These are phyloP conservation scores for Prenolepis imparis DNA, from an alignment of 2,888 invertebrate species.

Conservation along the genomic window DNA sequence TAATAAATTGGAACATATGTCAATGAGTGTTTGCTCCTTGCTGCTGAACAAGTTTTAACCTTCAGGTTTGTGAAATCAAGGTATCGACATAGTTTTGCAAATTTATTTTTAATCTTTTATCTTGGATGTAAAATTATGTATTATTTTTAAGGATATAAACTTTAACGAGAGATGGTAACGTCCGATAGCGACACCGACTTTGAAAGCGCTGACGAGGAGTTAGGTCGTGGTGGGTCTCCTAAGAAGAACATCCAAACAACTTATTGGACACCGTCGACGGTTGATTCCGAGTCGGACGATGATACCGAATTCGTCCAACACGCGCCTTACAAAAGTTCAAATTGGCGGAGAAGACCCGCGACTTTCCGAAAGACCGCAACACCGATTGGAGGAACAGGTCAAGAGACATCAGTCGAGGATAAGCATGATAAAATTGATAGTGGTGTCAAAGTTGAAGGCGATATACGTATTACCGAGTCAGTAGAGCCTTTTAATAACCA, in stretches of 20 bases:
- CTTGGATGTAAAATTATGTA: neutral
- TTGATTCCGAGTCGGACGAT: conserved; percentile 84
- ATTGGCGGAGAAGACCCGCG: neutral
- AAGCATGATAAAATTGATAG: conserved; percentile 24
- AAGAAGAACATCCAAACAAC: conserved; percentile 48
- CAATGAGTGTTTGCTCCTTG: neutral
- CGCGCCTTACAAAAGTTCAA: conserved; percentile 15
- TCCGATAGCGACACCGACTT: conserved; percentile 91
- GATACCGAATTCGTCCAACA: conserved; percentile 80
- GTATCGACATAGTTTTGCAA: neutral
- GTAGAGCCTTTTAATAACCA: neutral
- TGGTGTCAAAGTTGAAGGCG: conserved; percentile 28
- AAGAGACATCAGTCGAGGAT: neutral
- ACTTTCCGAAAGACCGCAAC: neutral
- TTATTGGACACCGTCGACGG: conserved; percentile 69
- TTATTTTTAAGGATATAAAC: neutral
- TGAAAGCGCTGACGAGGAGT: conserved; percentile 92
- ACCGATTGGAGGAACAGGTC: conserved; percentile 15
- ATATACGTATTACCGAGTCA: neutral
- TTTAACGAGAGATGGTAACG: conserved; percentile 88
- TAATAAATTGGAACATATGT: conserved; percentile 29
- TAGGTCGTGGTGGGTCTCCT: conserved; percentile 78
- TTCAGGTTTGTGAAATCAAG: neutral
- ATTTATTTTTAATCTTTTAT: too few relatives aligned
- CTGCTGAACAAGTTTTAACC: neutral